Evolutionary conservation across 2,888 invertebrate genomes (phyloP).

Genomic region (Synergus umbraculus): DNA sequence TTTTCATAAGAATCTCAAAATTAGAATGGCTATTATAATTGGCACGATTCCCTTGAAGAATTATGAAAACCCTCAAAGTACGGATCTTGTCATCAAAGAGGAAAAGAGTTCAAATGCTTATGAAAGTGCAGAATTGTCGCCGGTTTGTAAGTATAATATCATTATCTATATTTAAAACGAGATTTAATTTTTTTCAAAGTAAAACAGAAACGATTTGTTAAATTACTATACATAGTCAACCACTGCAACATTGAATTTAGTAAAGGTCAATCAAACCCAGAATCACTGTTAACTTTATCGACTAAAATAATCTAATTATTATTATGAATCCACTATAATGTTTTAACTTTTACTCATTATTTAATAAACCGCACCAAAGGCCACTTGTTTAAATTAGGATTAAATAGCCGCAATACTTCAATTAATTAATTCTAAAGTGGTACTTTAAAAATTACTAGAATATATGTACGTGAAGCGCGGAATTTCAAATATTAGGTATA

Average conservation of each 20-base stretch:
- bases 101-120: background rate
- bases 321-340: background rate
- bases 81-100: background rate
- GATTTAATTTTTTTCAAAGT: too few species aligned
- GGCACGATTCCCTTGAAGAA: conserved; percentile 68
- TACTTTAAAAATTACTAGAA: background rate
- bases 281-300: background rate
- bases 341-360: background rate
- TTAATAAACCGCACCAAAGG: background rate
- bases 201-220: too few species aligned
- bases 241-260: too few species aligned
- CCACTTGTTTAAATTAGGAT: background rate
- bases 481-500: too few species aligned
- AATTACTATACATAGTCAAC: too few species aligned
- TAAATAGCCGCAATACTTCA: background rate
- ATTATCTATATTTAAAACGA: too few species aligned
- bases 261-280: background rate
- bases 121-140: background rate
- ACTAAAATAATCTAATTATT: background rate
- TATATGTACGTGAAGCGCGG: background rate
- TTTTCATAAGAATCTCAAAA: conserved; percentile 70
- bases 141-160: background rate
- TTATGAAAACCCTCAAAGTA: conserved; percentile 60
- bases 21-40: conserved; percentile 64
- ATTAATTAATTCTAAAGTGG: background rate